Evolutionary conservation across 2,113 vertebrate species (phyloP).

Genomic region (Shinisaurus crocodilurus): DNA sequence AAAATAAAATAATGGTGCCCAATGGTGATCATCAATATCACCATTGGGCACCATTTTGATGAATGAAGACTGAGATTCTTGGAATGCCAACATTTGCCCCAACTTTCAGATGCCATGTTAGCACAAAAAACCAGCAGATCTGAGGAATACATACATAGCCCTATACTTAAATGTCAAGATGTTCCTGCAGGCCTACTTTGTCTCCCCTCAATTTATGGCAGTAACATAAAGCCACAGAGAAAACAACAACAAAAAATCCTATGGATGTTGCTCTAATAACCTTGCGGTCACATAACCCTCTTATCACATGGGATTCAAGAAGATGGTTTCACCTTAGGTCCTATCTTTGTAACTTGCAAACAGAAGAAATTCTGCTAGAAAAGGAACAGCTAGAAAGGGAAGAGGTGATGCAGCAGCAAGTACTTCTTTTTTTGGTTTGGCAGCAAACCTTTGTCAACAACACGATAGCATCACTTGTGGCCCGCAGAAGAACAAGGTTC

Average conservation of each 20-base stretch:
- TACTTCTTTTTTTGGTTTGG: background rate
- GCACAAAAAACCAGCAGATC: background rate
- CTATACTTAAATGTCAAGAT: background rate
- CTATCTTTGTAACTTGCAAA: rapidly evolving
- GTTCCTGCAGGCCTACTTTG: background rate
- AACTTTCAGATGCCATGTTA: background rate
- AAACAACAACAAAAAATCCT: background rate
- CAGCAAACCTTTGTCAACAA: background rate
- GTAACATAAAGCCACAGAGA: background rate
- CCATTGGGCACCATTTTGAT: background rate
- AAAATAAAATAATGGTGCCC: too few relatives aligned
- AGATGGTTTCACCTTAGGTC: background rate
- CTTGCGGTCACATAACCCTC: background rate
- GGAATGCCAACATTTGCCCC: background rate
- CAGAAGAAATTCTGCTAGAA: background rate
- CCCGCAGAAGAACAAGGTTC: background rate
- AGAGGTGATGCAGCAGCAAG: background rate
- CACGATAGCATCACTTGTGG: background rate
- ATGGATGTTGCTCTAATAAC: background rate
- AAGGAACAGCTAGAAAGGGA: background rate
- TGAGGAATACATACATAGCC: background rate
- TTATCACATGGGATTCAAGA: background rate
- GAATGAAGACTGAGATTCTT: background rate
- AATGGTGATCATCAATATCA: background rate
- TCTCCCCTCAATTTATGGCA: background rate